A percentile compares a stretch with the other conserved stretches of the same genome.
Conservation (phyloP, 35 echinoderm and acorn worm genomes). For the Apostichopus californicus region DNA sequence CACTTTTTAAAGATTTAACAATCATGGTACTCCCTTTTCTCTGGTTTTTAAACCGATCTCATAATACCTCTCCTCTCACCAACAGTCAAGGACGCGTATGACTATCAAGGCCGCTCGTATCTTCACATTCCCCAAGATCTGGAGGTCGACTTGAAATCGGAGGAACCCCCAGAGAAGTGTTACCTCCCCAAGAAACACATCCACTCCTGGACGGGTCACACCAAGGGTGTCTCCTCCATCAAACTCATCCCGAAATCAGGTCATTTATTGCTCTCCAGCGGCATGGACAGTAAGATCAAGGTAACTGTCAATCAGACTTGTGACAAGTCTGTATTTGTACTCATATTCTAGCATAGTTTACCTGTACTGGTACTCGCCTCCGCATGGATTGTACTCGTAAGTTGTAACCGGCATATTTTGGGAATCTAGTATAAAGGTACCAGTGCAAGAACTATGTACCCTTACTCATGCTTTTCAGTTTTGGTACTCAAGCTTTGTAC, state of each 20-base stretch:
- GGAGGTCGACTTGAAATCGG: conserved; percentile 78
- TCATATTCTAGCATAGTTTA: too few species aligned
- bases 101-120: conserved; percentile 95
- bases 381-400: background rate
- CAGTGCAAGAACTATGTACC: too few species aligned
- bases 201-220: conserved; percentile 91
- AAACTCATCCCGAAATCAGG: conserved; percentile 90
- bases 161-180: conserved; percentile 90
- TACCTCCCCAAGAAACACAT: conserved; percentile 91
- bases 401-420: background rate
- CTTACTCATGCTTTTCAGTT: too few species aligned
- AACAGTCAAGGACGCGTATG: conserved; percentile 95
- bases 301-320: conserved; percentile 10
- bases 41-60: background rate
- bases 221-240: conserved; percentile 95
- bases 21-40: background rate
- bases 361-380: background rate
- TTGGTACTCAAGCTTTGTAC: too few species aligned
- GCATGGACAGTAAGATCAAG: conserved; percentile 98
- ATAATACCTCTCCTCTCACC: background rate
- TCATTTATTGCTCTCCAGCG: conserved; percentile 91
- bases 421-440: too few species aligned
- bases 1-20: background rate
- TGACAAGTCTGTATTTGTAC: too few species aligned
- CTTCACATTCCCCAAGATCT: conserved; percentile 94